Evolutionary conservation across 2,113 vertebrate species (phyloP), one percentile per base, ranked within the genome.

Genomic region (Rutilus rutilus): DNA sequence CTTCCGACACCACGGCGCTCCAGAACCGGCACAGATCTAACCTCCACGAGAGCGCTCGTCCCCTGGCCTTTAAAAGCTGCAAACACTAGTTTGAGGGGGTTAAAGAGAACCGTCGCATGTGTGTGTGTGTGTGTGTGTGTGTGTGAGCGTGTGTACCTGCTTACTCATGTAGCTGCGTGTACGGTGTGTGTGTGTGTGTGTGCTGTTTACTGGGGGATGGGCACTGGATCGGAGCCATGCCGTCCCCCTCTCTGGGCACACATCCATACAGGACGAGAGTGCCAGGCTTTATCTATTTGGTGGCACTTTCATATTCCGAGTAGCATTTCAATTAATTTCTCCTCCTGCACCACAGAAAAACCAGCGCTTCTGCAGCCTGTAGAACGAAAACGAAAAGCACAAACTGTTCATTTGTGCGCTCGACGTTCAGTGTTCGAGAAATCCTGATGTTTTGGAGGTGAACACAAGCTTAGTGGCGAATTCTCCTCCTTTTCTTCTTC

Each of bases 191-290:
- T 85, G 83, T 65, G 67, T 67, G 33, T 74, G 83, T 84, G 89
- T 88, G 54, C 73, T 67, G 89, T 82, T 85, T 84, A 86, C 50
- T 76, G 91, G 87, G 87, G 90, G 89, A 88, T 86, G 86, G 88
- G 87, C 74, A 71, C 90, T 95, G 94, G 94, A 94, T 82, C 45
- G 30, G 84, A 86, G 93, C 94, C 94, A 94, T 88, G 14, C 88
- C 73, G 87, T 93, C 87, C 82, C 91, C 91, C 93, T 94, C 93
- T 90, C 79, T 93, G 92, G 94, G 90, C 94, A 94, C 93, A 78
- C 93, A 91, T 93, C 92, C 92, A 92, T 91, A 88, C 90, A 90
- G 92, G 91, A 88, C 89, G 92, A 90, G 90, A 92, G 91, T 91
- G 92, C 92, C 92, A 92, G 91, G 86, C 90, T 89, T 90, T 90